Evolutionary conservation across 2,797 vertebrate species (phyloP), one percentile per base, ranked within the genome.

Genomic region (Valencia hispanica): DNA sequence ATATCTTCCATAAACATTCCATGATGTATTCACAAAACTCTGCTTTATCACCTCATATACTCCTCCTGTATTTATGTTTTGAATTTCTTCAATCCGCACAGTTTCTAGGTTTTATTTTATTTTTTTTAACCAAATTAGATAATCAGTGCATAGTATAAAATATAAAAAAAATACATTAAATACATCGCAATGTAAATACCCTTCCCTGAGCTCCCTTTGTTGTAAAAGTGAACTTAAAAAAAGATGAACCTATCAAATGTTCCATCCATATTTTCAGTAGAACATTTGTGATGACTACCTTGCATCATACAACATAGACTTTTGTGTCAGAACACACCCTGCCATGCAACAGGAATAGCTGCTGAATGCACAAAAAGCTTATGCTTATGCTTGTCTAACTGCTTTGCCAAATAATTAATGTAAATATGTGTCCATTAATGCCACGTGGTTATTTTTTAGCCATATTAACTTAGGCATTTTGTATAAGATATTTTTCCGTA

Each of bases 381-480:
- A 27, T 68, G 70, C n/a, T n/a, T 4, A 72, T 27, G 57, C 47
- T 45, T 61, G 25, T 75, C 10, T 30, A 34, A 34, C 68, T 22
- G 59, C 50, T 55, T 25, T 47, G 53, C 69, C 43, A 65, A 36
- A 59, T 68, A 59, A 55, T 41, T 22, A 84, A 71, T 53, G 73
- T 10, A n/a, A 79, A 8, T 20, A 70, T 10, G 10, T 27, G n/a
- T 48, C 82, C 77, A 69, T 47, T 34, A 6, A 20, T 68, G 65
- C 39, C 66, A 47, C 72, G 84, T 78, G 43, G 72, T 75, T 74
- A 80, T 84, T 78, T 81, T n/a, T 84, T 34, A 70, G 32, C 8
- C 63, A 63, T 72, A 76, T 84, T 76, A 84, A 3, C 36, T 39
- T 39, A 6, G 51, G 51, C 22, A 3, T 53, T 53, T 53, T 53